Conservation (phyloP, 2,797 vertebrate genomes). For the Perdix hodgsoniae region DNA sequence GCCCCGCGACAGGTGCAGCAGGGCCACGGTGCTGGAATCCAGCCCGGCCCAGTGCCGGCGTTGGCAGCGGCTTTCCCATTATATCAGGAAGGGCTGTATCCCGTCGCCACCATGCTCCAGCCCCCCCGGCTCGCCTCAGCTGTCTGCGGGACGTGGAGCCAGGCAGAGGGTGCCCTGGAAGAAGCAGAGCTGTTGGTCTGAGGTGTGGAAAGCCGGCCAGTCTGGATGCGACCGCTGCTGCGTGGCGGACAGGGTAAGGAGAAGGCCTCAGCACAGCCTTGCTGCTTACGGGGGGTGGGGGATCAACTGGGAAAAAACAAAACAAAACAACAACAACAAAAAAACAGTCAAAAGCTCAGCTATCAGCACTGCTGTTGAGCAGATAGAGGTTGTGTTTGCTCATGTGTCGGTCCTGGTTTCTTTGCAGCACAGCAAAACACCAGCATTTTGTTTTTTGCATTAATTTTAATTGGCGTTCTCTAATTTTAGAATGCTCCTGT, state of each 20-base stretch:
- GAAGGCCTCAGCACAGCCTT: neutral
- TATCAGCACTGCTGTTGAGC: neutral
- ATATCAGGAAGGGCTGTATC: slow-evolving; percentile 46
- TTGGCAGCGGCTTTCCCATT: slow-evolving; percentile 64
- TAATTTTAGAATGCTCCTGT: slow-evolving; percentile 47
- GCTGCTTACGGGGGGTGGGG: neutral
- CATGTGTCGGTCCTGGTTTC: neutral
- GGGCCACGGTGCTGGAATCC: slow-evolving; percentile 33
- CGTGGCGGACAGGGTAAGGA: slow-evolving; percentile 6
- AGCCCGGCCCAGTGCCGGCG: neutral
- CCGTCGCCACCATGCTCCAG: neutral
- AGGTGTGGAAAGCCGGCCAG: rapidly evolving
- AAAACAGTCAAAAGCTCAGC: neutral
- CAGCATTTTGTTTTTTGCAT: neutral
- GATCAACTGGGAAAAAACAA: neutral
- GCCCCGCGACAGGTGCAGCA: slow-evolving; percentile 66
- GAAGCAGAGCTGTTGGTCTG: neutral
- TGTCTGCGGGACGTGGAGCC: neutral
- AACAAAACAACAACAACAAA: too few species aligned
- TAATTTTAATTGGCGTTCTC: neutral
- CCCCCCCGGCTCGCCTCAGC: neutral
- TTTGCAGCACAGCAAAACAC: neutral
- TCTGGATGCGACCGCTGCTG: neutral
- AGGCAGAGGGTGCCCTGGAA: neutral
- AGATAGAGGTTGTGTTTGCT: neutral